phyloP scores from a whole-genome alignment of 2,888 invertebrate genomes.

The Dinocampus coccinellae region DNA sequence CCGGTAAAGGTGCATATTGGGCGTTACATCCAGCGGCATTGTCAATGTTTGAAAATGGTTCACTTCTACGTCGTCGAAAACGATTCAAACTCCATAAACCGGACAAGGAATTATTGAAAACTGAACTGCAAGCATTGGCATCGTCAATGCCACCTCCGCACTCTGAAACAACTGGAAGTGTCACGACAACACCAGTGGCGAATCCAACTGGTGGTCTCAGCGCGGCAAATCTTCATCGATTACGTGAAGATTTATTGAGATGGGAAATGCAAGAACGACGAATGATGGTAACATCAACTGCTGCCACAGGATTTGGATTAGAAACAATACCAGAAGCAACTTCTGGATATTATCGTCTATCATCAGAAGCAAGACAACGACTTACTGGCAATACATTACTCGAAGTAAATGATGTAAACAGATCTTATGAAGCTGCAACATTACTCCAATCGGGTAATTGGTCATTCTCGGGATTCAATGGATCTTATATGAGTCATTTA shows the following conservation, averaged over 20 bases:
- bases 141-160: slow-evolving; percentile 63
- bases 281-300: slow-evolving; percentile 64
- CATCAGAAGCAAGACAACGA: slow-evolving; percentile 59
- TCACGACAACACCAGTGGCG: slow-evolving; percentile 49
- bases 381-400: slow-evolving; percentile 46
- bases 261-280: slow-evolving; percentile 68
- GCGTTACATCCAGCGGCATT: slow-evolving; percentile 84
- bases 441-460: slow-evolving; percentile 60
- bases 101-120: slow-evolving; percentile 74
- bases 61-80: slow-evolving; percentile 82
- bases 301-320: slow-evolving; percentile 42
- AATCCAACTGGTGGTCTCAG: slow-evolving; percentile 66
- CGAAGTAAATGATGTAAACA: slow-evolving; percentile 42
- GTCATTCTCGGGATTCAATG: slow-evolving; percentile 58
- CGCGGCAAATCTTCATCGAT: slow-evolving; percentile 63
- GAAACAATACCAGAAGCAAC: slow-evolving; percentile 42
- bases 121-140: slow-evolving; percentile 64
- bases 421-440: slow-evolving; percentile 60
- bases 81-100: slow-evolving; percentile 86
- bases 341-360: slow-evolving; percentile 64
- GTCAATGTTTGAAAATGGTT: slow-evolving; percentile 92
- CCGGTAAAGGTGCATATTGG: slow-evolving; percentile 90
- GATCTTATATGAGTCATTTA: slow-evolving; percentile 56
- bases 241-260: slow-evolving; percentile 63
- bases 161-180: slow-evolving; percentile 47